phyloP scores from a whole-genome alignment of 2,797 vertebrate species.

The Ispidina picta region DNA sequence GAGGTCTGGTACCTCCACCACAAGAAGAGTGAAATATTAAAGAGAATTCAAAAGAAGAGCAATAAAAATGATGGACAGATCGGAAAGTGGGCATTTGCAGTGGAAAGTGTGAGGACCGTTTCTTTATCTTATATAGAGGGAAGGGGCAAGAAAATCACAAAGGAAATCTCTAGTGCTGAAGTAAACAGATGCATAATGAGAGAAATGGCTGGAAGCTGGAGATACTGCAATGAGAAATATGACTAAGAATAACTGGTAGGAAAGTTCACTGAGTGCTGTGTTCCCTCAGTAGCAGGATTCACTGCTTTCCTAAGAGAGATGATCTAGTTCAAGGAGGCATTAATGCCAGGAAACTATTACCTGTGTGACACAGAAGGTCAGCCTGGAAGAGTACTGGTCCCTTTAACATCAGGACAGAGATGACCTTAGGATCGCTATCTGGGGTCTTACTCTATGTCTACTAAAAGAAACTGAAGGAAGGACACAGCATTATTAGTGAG shows the following conservation, averaged over 20 bases:
- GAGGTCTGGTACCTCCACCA: not conserved
- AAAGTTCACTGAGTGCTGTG: not conserved
- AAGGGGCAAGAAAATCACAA: not conserved
- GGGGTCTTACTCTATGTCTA: not conserved
- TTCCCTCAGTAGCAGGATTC: not conserved
- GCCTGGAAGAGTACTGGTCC: not conserved
- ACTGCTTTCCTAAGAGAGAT: not conserved
- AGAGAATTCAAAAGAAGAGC: not conserved
- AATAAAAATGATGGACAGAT: not conserved
- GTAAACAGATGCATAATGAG: not conserved
- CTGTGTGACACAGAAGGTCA: not conserved
- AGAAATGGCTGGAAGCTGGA: not conserved
- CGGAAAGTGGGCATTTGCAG: not conserved
- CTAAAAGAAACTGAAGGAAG: not conserved
- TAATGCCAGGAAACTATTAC: not conserved
- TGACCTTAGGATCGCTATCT: not conserved
- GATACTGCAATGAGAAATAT: rapidly evolving
- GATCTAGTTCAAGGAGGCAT: not conserved
- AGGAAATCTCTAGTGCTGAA: not conserved
- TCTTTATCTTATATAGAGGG: not conserved
- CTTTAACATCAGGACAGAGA: not conserved
- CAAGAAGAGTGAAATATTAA: rapidly evolving
- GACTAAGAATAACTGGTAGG: not conserved
- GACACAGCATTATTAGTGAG: slow-evolving; percentile 60
- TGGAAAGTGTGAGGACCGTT: rapidly evolving